Evolutionary conservation across 2,888 invertebrate species (phyloP).

Genomic region (Matsumyia berberina): DNA sequence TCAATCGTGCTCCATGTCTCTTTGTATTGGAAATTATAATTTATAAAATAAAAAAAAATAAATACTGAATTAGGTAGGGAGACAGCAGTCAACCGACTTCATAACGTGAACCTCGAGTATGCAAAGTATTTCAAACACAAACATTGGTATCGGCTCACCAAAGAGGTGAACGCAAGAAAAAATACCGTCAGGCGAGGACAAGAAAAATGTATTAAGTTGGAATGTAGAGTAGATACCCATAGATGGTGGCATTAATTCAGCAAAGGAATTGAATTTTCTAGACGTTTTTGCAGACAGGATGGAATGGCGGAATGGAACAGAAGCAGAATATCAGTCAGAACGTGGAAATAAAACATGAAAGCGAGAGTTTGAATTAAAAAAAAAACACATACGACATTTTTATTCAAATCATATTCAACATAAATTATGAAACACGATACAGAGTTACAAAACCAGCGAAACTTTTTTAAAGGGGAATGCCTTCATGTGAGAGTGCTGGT

Average conservation of each 20-base stretch:
- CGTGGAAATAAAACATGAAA: slow-evolving; percentile 18
- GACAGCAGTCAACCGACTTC: slow-evolving; percentile 47
- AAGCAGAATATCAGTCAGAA: background rate
- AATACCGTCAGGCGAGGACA: background rate
- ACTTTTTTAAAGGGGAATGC: background rate
- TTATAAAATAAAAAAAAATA: slow-evolving; percentile 42
- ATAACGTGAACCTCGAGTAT: slow-evolving; percentile 56
- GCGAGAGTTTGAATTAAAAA: slow-evolving; percentile 19
- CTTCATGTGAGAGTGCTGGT: background rate
- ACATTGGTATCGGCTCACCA: slow-evolving; percentile 30
- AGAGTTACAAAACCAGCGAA: background rate
- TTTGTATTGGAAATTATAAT: slow-evolving; percentile 63
- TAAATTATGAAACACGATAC: background rate
- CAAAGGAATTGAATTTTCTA: slow-evolving; percentile 27
- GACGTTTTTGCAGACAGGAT: slow-evolving; percentile 6
- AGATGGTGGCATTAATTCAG: background rate
- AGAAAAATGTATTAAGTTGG: slow-evolving; percentile 25
- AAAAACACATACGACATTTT: background rate
- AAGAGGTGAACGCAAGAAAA: slow-evolving; percentile 16
- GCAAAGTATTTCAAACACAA: slow-evolving; percentile 40
- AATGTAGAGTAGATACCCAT: slow-evolving; percentile 27
- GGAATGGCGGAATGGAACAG: slow-evolving; percentile 22
- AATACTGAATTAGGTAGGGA: slow-evolving; percentile 30
- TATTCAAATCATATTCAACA: slow-evolving; percentile 20
- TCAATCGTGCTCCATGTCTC: slow-evolving; percentile 59